Percentiles rank a stretch among this genome's conserved stretches.
Conservation (phyloP, 2,888 invertebrate genomes). For the Xanthia togata region DNA sequence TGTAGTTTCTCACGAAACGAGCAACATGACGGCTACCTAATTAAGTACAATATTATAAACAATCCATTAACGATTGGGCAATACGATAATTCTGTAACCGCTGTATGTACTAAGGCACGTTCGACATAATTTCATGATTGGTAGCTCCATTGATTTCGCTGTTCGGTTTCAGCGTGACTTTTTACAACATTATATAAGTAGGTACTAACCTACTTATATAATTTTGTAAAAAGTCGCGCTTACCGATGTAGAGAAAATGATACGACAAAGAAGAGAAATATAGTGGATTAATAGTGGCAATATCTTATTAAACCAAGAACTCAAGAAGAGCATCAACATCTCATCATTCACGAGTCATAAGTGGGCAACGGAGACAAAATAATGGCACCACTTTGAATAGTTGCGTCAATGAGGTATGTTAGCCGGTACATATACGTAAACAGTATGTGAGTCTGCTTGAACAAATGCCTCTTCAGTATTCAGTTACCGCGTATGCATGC, state of each 20-base stretch:
- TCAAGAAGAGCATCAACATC: conserved; percentile 12
- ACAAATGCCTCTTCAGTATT: conserved; percentile 2
- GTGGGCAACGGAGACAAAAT: conserved; percentile 19
- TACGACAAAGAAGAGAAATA: not conserved
- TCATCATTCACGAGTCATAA: conserved; percentile 5
- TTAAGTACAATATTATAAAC: conserved; percentile 82
- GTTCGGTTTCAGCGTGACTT: conserved; percentile 16
- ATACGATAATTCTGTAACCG: conserved; percentile 58
- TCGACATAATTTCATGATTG: conserved; percentile 41
- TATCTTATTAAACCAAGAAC: not conserved
- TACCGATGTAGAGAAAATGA: not conserved
- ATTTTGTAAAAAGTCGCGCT: not conserved
- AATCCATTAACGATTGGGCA: conserved; percentile 77
- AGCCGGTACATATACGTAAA: not conserved
- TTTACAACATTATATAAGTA: too few species aligned
- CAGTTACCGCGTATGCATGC: not conserved
- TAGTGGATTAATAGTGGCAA: not conserved
- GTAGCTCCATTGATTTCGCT: conserved; percentile 23
- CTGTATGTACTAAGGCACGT: conserved; percentile 27
- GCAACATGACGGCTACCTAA: conserved; percentile 68
- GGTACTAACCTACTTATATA: not conserved
- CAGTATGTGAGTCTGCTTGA: not conserved
- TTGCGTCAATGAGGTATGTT: not conserved
- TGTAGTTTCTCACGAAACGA: conserved; percentile 68
- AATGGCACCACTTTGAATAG: conserved; percentile 19